phyloP scores from a whole-genome alignment of 2,797 vertebrate genomes.

The Martes flavigula region DNA sequence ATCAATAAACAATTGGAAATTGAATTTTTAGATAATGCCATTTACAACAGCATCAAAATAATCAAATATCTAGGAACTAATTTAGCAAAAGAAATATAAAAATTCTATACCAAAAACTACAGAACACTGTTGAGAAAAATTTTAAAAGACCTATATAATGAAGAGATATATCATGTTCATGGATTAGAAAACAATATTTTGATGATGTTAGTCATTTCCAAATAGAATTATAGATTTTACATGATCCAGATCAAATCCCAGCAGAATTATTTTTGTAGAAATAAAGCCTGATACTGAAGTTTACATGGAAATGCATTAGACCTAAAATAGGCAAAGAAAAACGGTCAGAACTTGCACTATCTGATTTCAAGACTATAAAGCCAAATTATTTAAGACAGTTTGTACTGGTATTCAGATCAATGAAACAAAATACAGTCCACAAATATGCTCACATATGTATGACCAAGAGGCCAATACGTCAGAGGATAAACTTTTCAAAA shows the following conservation, averaged over 20 bases:
- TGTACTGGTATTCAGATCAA: neutral
- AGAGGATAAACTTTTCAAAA: constrained; percentile 24
- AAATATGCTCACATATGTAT: neutral
- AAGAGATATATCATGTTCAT: neutral
- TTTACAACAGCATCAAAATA: neutral
- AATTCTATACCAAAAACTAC: neutral
- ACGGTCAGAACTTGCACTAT: neutral
- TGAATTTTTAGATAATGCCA: constrained; percentile 20
- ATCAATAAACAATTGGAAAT: neutral
- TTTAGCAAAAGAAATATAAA: neutral
- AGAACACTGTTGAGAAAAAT: neutral
- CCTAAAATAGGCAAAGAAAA: neutral
- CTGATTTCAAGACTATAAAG: neutral
- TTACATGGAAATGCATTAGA: neutral
- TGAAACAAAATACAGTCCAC: neutral
- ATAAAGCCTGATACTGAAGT: neutral
- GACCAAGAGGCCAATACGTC: neutral
- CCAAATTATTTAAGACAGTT: constrained; percentile 3
- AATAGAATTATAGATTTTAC: neutral
- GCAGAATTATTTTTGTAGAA: neutral
- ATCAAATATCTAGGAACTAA: neutral
- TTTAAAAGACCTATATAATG: neutral
- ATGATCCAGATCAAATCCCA: neutral
- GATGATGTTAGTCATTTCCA: neutral
- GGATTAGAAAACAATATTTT: neutral